These are phyloP conservation scores for Todus mexicanus DNA, from an alignment of 2,797 vertebrate genomes.

Conservation along the genomic window DNA sequence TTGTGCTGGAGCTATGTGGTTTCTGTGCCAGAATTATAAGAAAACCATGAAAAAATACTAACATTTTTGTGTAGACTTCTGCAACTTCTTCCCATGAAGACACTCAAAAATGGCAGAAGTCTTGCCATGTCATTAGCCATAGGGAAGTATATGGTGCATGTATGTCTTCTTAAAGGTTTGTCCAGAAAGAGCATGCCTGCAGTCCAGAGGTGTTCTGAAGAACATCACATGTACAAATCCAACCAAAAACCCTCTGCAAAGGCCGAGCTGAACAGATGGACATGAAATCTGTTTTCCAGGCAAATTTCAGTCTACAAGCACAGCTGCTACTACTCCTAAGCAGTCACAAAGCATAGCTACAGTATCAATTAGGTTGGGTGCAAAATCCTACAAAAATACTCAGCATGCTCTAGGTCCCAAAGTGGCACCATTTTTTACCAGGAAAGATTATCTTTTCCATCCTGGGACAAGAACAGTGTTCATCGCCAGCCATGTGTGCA, in stretches of 20 bases:
- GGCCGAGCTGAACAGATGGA: not conserved
- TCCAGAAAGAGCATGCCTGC: not conserved
- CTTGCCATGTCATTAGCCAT: not conserved
- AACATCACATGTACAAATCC: not conserved
- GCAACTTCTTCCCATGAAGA: slow-evolving; percentile 59
- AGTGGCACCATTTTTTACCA: accelerated
- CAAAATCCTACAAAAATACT: not conserved
- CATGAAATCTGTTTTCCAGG: not conserved
- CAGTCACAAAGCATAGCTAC: not conserved
- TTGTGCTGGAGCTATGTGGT: slow-evolving; percentile 37
- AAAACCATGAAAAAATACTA: slow-evolving; percentile 56
- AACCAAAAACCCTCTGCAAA: not conserved
- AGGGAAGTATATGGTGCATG: not conserved
- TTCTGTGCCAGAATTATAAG: slow-evolving; percentile 44
- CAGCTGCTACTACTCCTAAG: not conserved
- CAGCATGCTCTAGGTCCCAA: not conserved
- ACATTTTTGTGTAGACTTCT: slow-evolving; percentile 51
- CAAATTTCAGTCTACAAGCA: not conserved
- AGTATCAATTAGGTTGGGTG: not conserved
- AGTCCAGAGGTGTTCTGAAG: not conserved
- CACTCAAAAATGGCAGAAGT: slow-evolving; percentile 41
- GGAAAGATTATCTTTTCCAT: not conserved
- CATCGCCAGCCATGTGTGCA: not conserved
- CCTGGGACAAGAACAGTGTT: not conserved
- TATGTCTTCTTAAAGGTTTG: not conserved